Evolutionary conservation across 2,888 invertebrate genomes (phyloP).

Genomic region (Lysandra bellargus): DNA sequence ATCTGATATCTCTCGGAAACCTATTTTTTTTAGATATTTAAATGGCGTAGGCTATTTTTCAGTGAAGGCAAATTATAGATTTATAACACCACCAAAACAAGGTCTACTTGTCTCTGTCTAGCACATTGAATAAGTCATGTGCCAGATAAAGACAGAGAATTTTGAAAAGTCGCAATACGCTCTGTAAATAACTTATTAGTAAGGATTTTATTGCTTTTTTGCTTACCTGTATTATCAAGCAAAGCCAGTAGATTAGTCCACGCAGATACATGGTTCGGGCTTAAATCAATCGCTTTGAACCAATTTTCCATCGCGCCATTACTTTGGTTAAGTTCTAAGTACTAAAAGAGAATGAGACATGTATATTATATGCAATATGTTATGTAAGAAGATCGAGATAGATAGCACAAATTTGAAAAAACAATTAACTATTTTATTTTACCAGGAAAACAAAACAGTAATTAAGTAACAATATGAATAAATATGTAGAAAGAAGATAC

Average conservation of each 20-base stretch:
- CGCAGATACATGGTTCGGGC: constrained; percentile 89
- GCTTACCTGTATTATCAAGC: constrained; percentile 83
- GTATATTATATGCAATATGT: neutral
- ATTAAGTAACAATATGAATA: too few species aligned
- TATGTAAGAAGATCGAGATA: neutral
- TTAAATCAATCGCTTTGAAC: constrained; percentile 88
- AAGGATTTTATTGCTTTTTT: neutral
- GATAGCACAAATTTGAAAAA: neutral
- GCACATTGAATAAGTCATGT: too few species aligned
- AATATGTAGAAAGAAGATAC: too few species aligned
- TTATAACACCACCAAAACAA: too few species aligned
- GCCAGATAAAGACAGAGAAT: neutral
- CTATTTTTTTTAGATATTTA: neutral
- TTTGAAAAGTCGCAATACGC: too few species aligned
- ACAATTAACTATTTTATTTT: neutral
- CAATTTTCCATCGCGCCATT: constrained; percentile 89
- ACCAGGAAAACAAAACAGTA: too few species aligned
- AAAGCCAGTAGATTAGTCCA: constrained; percentile 96
- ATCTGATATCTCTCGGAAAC: neutral
- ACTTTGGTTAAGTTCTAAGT: constrained; percentile 87
- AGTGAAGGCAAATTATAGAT: too few species aligned
- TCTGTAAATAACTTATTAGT: too few species aligned
- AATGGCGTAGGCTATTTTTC: too few species aligned
- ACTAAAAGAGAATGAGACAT: constrained; percentile 70
- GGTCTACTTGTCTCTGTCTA: too few species aligned